These are phyloP conservation scores for Synanthedon formicaeformis DNA, from an alignment of 2,888 invertebrate genomes.

Conservation along the genomic window DNA sequence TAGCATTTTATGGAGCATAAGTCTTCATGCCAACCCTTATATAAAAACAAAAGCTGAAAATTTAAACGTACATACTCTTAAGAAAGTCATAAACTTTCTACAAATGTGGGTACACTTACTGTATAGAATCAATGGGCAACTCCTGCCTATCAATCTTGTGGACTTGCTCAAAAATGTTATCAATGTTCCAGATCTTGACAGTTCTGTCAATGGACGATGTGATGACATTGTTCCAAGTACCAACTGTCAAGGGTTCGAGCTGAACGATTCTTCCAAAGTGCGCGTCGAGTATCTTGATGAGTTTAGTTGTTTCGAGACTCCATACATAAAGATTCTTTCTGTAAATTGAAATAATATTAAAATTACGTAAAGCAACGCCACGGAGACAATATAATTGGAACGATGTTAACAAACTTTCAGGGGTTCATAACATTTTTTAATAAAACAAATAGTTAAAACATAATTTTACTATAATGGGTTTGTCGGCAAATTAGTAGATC, in stretches of 20 bases:
- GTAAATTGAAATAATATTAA: constrained; percentile 4
- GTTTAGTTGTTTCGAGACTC: constrained; percentile 82
- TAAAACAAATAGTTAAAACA: too few relatives aligned
- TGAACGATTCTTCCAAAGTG: constrained; percentile 97
- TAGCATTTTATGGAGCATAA: too few relatives aligned
- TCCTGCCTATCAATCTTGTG: constrained; percentile 96
- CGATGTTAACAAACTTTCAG: too few relatives aligned
- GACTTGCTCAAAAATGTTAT: constrained; percentile 98
- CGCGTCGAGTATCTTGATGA: constrained; percentile 94
- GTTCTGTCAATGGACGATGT: constrained; percentile 98
- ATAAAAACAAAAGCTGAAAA: too few relatives aligned
- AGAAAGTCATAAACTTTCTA: neutral
- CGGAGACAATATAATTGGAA: too few relatives aligned
- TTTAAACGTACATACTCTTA: neutral
- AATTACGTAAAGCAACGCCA: too few relatives aligned
- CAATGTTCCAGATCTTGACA: constrained; percentile 99
- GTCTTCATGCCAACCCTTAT: too few relatives aligned
- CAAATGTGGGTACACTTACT: constrained; percentile 51
- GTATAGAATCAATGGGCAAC: constrained; percentile 91
- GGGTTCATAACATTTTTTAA: too few relatives aligned
- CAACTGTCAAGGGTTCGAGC: constrained; percentile 86
- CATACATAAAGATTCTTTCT: constrained; percentile 96
- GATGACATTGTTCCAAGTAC: constrained; percentile 93
- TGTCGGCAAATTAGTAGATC: too few relatives aligned
- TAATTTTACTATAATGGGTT: too few relatives aligned